phyloP scores from a whole-genome alignment of 2,888 invertebrate genomes.

The Pyralis farinalis region DNA sequence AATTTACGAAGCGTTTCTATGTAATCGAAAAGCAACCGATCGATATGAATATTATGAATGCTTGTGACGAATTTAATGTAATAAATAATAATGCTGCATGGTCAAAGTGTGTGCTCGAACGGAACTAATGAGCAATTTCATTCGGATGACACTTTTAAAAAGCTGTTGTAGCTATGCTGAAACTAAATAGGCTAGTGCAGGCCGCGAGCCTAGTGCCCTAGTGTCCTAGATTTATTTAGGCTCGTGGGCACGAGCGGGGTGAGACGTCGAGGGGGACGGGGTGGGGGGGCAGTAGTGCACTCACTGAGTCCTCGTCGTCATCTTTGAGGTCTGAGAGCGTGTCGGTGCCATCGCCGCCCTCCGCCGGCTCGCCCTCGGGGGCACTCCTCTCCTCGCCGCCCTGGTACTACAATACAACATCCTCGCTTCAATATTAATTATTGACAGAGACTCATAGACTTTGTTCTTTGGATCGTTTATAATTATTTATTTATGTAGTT shows the following conservation, averaged over 20 bases:
- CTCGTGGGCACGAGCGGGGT: conserved; percentile 25
- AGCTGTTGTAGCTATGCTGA: conserved; percentile 36
- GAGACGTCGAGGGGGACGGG: conserved; percentile 20
- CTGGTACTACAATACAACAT: conserved; percentile 41
- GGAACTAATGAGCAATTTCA: conserved; percentile 27
- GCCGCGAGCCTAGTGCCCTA: conserved; percentile 55
- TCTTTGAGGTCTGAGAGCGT: conserved; percentile 76
- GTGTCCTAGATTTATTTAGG: conserved; percentile 59
- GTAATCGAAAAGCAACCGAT: conserved; percentile 59
- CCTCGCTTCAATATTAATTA: too few species aligned
- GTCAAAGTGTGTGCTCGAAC: conserved; percentile 14
- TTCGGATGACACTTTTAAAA: conserved; percentile 28
- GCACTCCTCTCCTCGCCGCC: conserved; percentile 57
- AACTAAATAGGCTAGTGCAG: conserved; percentile 42
- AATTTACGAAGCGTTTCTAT: conserved; percentile 66
- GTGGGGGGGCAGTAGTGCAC: conserved; percentile 53
- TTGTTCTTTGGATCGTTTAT: too few species aligned
- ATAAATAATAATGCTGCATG: conserved; percentile 20
- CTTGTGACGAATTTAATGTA: neutral
- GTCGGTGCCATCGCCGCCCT: conserved; percentile 56
- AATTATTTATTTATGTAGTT: too few species aligned
- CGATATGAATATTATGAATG: conserved; percentile 27
- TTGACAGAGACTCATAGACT: too few species aligned
- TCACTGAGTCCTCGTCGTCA: conserved; percentile 86
- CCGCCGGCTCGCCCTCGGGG: conserved; percentile 45